Base-by-base conservation (phyloP, 1,140 invertebrate genomes). In the Oryzaephilus surinamensis region DNA sequence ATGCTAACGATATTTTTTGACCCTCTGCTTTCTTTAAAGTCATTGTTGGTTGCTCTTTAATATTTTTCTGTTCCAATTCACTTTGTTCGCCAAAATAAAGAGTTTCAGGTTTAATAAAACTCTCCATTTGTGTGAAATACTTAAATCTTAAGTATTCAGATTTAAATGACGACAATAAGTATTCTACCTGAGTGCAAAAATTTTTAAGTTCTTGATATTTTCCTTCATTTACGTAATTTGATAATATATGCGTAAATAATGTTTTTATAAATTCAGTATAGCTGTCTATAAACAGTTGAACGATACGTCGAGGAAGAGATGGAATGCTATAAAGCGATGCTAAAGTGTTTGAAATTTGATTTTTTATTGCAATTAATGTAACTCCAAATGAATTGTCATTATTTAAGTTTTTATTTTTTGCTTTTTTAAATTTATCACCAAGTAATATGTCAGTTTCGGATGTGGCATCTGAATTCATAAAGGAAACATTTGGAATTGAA, bases 121-220 rank as follows among this genome's bases (percentile, higher is more conserved):
- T n/a, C 14, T 29, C 27, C n/a, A 14, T n/a, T 29, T 29, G 11
- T 29, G 14, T n/a, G 27, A 19, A 32, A 32, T 14, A 32, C 30
- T 32, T 32, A 4, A 32, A 16, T 14, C 30, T n/a, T 32, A 32
- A 16, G 3, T 32, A 32, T 32, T 32, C 15, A 5, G 30, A 32
- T n/a, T 14, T 6, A 32, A 32, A 14, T 4, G 4, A 32, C n/a
- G 30, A 14, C 12, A 18, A 32, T 32, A n/a, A 14, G 4, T 32
- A 6, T 16, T 32, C 16, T 5, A 32, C 30, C 12, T 32, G 12
- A 32, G 12, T 13, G 17, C 6, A 32, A n/a, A 32, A 14, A 6
- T 14, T 3, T 32, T 14, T 32, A 16, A 32, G 16, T 16, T 32
- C 17, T 3, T 14, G 15, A 32, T 16, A 14, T 32, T 14, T 14